A percentile compares a stretch with the other conserved stretches of the same genome.
Evolutionary conservation across 2,888 invertebrate species (phyloP).

Genomic region (Pollenia labialis): DNA sequence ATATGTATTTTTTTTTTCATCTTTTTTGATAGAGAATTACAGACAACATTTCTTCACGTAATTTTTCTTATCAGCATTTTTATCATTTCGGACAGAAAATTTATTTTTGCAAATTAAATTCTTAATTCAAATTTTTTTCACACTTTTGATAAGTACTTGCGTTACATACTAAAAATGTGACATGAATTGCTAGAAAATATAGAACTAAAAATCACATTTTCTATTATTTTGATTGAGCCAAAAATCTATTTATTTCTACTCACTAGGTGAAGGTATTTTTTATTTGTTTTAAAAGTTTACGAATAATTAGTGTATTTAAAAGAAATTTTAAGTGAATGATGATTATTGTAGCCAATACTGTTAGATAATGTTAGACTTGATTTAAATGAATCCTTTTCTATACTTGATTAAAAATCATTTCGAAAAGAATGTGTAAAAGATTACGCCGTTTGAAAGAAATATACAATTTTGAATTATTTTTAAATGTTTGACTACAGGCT

Average conservation of each 20-base stretch:
- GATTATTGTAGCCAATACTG: neutral
- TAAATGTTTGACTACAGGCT: too few relatives aligned
- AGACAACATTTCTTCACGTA: conserved; percentile 4
- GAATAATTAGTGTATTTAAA: neutral
- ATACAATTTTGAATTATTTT: neutral
- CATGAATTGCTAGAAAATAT: conserved; percentile 13
- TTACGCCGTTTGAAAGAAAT: too few relatives aligned
- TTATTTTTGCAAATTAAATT: conserved; percentile 3
- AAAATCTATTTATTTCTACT: conserved; percentile 54
- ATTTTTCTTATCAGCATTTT: conserved; percentile 15
- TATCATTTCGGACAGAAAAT: neutral
- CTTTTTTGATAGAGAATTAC: neutral
- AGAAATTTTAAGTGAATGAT: neutral
- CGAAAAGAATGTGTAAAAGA: too few relatives aligned
- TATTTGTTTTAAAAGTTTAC: conserved; percentile 22
- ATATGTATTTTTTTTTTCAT: neutral
- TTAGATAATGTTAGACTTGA: conserved; percentile 35
- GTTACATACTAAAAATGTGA: neutral
- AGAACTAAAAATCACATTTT: conserved; percentile 28
- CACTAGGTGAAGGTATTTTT: conserved; percentile 61
- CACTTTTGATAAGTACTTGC: neutral
- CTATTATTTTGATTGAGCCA: conserved; percentile 39
- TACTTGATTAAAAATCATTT: too few relatives aligned
- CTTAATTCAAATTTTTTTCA: neutral
- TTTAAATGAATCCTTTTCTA: neutral